Conservation (phyloP, 1,140 invertebrate genomes). For the Cheumatopsyche charites region DNA sequence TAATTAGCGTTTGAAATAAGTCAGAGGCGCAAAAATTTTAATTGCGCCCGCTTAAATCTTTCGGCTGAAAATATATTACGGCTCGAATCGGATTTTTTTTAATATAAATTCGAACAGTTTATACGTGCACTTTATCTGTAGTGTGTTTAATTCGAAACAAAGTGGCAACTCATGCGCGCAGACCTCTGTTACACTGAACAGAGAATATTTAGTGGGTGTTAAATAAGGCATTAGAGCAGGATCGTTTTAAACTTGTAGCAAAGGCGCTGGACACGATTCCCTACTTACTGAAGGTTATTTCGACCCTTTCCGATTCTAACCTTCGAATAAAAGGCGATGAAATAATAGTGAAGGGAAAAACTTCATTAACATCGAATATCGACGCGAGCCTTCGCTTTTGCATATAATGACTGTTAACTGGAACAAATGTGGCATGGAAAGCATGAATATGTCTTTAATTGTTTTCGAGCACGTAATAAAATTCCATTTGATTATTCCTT, state of each 20-base stretch:
- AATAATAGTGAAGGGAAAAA: constrained; percentile 38
- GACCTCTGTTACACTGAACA: background rate
- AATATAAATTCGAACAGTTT: no score
- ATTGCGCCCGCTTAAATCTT: constrained; percentile 1
- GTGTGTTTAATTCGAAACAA: constrained; percentile 17
- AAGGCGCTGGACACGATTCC: constrained; percentile 46
- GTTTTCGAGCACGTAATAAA: constrained; percentile 40
- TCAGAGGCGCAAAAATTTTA: constrained; percentile 27
- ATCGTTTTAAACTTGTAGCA: constrained; percentile 39
- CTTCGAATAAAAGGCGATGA: background rate
- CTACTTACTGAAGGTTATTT: constrained; percentile 35
- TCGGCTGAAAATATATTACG: no score
- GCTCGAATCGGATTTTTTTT: no score
- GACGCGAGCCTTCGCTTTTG: constrained; percentile 3
- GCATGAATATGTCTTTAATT: constrained; percentile 38
- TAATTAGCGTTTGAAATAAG: constrained; percentile 30
- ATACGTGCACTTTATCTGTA: no score
- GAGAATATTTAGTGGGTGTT: constrained; percentile 43
- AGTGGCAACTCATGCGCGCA: constrained; percentile 9
- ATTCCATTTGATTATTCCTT: constrained; percentile 30
- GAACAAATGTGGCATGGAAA: constrained; percentile 15
- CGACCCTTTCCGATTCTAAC: constrained; percentile 6
- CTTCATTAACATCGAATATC: constrained; percentile 39
- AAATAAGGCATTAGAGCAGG: constrained; percentile 39
- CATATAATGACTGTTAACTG: background rate